A percentile compares a stretch with the other conserved stretches of the same genome.
These are phyloP conservation scores for Lymantria monacha DNA, from an alignment of 2,888 invertebrate species.

Conservation along the genomic window DNA sequence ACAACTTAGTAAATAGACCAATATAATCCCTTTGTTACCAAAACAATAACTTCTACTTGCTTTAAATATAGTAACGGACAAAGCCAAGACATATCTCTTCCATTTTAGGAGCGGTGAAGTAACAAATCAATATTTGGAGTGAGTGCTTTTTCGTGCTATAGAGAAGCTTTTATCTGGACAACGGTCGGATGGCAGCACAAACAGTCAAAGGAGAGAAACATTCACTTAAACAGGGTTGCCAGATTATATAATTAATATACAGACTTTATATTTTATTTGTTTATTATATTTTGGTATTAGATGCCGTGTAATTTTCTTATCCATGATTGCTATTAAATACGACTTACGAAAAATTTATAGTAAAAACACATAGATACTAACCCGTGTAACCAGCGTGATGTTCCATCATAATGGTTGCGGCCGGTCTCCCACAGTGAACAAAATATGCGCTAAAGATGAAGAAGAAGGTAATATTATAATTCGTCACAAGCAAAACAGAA, in stretches of 20 bases:
- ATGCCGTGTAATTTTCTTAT: no score
- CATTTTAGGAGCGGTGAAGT: conserved; percentile 75
- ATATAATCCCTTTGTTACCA: conserved; percentile 18
- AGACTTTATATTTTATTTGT: neutral
- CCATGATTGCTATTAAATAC: no score
- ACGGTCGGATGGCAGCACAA: conserved; percentile 75
- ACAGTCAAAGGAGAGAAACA: conserved; percentile 73
- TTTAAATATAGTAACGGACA: conserved; percentile 52
- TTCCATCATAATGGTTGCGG: no score
- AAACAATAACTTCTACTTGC: conserved; percentile 42
- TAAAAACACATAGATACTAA: no score
- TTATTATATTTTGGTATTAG: neutral
- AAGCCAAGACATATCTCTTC: conserved; percentile 65
- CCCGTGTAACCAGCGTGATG: no score
- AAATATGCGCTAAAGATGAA: no score
- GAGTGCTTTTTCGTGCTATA: conserved; percentile 82
- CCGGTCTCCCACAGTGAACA: no score
- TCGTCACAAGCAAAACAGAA: no score
- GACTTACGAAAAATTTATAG: no score
- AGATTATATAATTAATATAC: neutral
- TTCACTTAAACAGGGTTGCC: conserved; percentile 62
- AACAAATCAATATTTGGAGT: conserved; percentile 82
- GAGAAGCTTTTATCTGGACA: conserved; percentile 82
- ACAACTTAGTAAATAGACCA: conserved; percentile 12
- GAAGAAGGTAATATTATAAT: no score